These are phyloP conservation scores for Neocrepidodera transversa DNA, from an alignment of 2,888 invertebrate species.

Conservation along the genomic window DNA sequence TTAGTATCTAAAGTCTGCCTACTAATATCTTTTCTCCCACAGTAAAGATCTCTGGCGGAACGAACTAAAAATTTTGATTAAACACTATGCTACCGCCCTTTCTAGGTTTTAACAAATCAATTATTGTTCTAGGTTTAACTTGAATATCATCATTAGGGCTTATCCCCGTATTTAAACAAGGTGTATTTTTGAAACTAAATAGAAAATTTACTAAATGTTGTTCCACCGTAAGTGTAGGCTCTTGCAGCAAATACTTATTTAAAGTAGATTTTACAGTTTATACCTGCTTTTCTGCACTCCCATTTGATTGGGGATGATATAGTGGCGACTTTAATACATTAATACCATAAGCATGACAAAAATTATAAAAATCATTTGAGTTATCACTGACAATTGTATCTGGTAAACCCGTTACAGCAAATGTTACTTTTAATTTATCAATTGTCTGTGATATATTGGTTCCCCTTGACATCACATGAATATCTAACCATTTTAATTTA, in stretches of 20 bases:
- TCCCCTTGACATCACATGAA: neutral
- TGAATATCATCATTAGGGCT: no score
- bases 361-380: no score
- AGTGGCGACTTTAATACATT: no score
- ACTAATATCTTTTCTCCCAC: neutral
- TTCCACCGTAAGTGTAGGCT: neutral
- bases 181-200: neutral
- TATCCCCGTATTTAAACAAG: no score
- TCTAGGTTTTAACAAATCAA: no score
- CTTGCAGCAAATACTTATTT: no score
- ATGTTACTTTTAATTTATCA: neutral
- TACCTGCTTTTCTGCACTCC: neutral
- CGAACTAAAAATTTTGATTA: no score
- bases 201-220: neutral
- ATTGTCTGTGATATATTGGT: neutral
- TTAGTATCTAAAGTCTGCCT: conserved; percentile 51
- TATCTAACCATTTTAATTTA: neutral
- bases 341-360: neutral
- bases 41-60: no score
- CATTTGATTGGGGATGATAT: neutral
- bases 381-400: neutral
- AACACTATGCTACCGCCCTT: no score
- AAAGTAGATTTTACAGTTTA: neutral
- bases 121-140: no score
- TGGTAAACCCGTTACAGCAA: neutral